Base-by-base conservation (phyloP, 2,888 invertebrate genomes). In the Noctua janthina region DNA sequence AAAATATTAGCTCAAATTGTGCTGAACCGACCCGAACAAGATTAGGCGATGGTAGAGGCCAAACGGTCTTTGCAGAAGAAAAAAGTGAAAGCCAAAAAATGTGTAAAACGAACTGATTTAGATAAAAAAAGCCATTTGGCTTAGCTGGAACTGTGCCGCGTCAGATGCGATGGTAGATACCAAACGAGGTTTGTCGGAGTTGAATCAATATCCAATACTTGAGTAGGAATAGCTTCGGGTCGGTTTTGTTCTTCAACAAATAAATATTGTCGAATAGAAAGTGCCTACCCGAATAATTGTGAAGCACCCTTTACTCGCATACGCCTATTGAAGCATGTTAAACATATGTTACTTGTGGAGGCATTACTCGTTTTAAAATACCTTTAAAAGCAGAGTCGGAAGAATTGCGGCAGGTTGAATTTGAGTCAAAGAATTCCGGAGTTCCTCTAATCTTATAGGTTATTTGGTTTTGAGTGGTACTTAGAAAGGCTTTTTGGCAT, bases 361-460 rank as follows among this genome's bases (percentile, higher is more conserved):
- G 59, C 64, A 72, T 64, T 82, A 68, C n/a, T 62, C 74, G 71
- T 62, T 74, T 81, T 81, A 81, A 74, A 84, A 82, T 79, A 35
- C 77, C 49, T 62, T 76, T 51, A 51, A 76, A 39, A n/a, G 39
- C 39, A 17, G 20, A 73, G 15, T 76, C 43, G 11, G 35, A 70
- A 74, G 70, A 56, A 62, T 74, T 80, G 74, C 13, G 6, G 4
- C 20, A 23, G 68, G 56, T 62, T 62, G 29, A 56, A 64, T 54
- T 69, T 43, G 3, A 73, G 49, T 74, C 59, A 66, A 78, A 67
- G 73, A 64, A 82, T 71, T 64, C 69, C 66, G 20, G 20, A 35
- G 11, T 59, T 62, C 11, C 39, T 35, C 67, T n/a, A 46, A 74
- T 72, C 67, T 72, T 69, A 35, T 56, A 59, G 10, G 74, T 49